Evolutionary conservation across 1,140 invertebrate genomes (phyloP).

Genomic region (Bombus affinis): DNA sequence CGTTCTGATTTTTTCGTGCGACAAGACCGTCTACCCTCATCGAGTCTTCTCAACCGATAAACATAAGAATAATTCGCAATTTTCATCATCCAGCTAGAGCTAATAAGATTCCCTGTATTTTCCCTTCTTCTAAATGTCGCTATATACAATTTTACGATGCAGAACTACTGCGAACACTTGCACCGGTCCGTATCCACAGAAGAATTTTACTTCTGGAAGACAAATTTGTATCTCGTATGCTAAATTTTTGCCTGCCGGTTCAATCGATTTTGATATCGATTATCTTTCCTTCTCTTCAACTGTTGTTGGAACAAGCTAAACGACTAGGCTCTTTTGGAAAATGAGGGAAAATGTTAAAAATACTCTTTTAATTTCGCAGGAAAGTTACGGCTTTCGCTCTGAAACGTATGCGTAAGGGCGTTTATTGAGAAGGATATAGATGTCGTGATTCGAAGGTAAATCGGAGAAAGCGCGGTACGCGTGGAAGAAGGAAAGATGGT

Average conservation of each 20-base stretch:
- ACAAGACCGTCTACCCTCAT: neutral
- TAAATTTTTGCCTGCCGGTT: too few relatives aligned
- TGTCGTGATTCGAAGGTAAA: constrained; percentile 38
- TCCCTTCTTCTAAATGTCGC: too few relatives aligned
- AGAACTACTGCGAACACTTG: too few relatives aligned
- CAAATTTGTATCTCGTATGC: too few relatives aligned
- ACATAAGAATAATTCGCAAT: neutral
- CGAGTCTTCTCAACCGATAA: neutral
- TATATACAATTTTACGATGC: too few relatives aligned
- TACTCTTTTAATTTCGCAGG: neutral
- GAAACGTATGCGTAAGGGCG: neutral
- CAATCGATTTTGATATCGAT: neutral
- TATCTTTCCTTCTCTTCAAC: too few relatives aligned
- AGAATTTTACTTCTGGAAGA: too few relatives aligned
- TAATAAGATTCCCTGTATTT: neutral
- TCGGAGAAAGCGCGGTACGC: constrained; percentile 18
- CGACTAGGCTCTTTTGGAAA: too few relatives aligned
- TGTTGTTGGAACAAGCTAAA: too few relatives aligned
- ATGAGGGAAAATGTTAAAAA: too few relatives aligned
- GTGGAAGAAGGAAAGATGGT: neutral
- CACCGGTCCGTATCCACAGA: too few relatives aligned
- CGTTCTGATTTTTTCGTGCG: neutral
- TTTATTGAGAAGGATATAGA: neutral
- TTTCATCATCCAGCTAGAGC: neutral
- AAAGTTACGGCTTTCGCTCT: neutral